Evolutionary conservation across 2,888 invertebrate genomes (phyloP).

Genomic region (Spicauda simplicius): DNA sequence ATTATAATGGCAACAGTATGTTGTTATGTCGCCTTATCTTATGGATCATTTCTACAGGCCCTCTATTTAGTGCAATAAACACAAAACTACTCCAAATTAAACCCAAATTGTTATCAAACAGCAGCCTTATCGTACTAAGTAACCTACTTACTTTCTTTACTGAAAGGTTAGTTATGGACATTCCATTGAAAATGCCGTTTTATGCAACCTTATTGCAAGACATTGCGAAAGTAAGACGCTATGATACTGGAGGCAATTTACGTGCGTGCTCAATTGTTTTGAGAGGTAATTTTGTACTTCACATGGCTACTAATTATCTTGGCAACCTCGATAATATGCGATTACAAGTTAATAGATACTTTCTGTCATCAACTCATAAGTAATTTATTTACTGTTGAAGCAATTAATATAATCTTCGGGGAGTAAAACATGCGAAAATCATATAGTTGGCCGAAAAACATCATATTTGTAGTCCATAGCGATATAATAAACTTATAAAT

Average conservation of each 20-base stretch:
- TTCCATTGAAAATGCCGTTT: conserved; percentile 35
- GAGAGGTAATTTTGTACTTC: conserved; percentile 15
- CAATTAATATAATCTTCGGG: too few relatives aligned
- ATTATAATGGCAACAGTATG: too few relatives aligned
- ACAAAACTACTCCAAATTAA: background rate
- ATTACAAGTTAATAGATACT: too few relatives aligned
- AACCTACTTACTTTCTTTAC: conserved; percentile 28
- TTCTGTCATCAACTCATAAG: too few relatives aligned
- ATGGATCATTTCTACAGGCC: too few relatives aligned
- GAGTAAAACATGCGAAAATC: too few relatives aligned
- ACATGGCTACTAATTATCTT: conserved; percentile 5
- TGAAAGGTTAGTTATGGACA: conserved; percentile 33
- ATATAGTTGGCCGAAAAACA: too few relatives aligned
- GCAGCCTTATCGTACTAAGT: conserved; percentile 11
- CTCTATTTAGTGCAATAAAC: too few relatives aligned
- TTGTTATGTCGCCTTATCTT: too few relatives aligned
- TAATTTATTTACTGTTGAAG: too few relatives aligned
- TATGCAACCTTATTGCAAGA: conserved; percentile 29
- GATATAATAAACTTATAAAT: too few relatives aligned
- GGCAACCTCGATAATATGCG: background rate
- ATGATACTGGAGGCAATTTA: conserved; percentile 22
- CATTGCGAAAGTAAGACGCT: conserved; percentile 31
- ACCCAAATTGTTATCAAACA: conserved; percentile 6
- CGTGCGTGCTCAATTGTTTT: conserved; percentile 20
- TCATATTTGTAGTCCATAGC: too few relatives aligned